Conservation (phyloP, 2,113 vertebrate genomes). For the Mesembrinibis cayennensis region DNA sequence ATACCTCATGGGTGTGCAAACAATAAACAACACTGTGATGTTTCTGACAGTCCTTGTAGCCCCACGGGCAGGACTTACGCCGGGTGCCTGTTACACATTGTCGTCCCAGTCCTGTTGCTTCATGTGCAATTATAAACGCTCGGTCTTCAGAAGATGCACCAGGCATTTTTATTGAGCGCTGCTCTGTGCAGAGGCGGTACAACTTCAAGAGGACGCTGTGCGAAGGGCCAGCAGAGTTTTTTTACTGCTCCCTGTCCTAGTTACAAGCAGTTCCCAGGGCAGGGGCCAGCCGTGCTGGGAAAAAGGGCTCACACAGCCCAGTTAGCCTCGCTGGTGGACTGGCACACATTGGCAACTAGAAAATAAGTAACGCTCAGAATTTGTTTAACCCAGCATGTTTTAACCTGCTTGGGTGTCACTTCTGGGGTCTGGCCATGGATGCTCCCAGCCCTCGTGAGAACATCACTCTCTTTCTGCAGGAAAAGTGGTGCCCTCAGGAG, state of each 20-base stretch:
- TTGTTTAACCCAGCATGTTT: not conserved
- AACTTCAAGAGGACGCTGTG: not conserved
- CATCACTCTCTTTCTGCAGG: not conserved
- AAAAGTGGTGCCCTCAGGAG: not conserved
- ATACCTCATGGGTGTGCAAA: not conserved
- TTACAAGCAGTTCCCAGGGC: not conserved
- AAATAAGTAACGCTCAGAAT: not conserved
- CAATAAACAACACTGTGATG: not conserved
- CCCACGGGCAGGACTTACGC: not conserved
- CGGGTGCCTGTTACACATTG: not conserved
- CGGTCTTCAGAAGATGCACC: not conserved
- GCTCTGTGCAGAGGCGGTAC: not conserved
- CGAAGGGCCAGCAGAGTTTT: not conserved
- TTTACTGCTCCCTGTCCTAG: not conserved
- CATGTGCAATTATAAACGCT: not conserved
- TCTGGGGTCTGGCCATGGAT: not conserved
- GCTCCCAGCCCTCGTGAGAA: not conserved
- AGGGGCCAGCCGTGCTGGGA: not conserved
- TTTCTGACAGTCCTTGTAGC: not conserved
- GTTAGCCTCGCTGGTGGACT: not conserved
- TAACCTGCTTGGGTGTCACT: not conserved
- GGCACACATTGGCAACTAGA: not conserved
- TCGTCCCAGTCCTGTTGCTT: not conserved
- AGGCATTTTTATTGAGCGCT: not conserved
- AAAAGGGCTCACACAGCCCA: not conserved